These are phyloP conservation scores for Gambusia affinis DNA, from an alignment of 2,113 vertebrate genomes.

Conservation along the genomic window DNA sequence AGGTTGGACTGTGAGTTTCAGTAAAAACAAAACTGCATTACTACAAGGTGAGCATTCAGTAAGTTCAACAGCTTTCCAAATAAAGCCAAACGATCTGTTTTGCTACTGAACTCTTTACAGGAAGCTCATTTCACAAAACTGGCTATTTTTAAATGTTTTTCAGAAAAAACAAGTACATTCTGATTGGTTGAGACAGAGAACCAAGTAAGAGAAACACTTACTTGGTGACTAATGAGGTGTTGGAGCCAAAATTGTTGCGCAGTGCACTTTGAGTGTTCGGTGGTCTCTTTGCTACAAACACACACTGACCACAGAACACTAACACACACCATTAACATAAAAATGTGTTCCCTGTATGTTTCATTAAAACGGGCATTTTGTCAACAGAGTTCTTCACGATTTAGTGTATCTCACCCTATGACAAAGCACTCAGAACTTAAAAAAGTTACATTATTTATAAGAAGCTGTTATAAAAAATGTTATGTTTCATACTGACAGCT, in stretches of 20 bases:
- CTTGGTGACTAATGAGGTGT: conserved; percentile 32
- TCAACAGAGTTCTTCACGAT: neutral
- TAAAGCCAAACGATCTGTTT: conserved; percentile 8
- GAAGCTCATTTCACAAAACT: conserved; percentile 42
- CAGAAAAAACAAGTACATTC: conserved; percentile 48
- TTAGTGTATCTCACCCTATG: neutral
- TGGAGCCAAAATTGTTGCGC: conserved; percentile 11
- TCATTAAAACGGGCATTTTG: neutral
- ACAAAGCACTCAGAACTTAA: neutral
- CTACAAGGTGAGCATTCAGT: conserved; percentile 11
- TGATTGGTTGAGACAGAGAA: conserved; percentile 20
- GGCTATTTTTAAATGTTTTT: conserved; percentile 53
- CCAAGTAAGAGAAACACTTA: conserved; percentile 18
- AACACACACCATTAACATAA: neutral
- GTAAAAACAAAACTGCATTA: neutral
- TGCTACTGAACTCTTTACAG: conserved; percentile 14
- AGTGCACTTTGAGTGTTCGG: neutral
- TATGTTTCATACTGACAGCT: neutral
- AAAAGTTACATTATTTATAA: neutral
- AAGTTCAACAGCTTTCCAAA: conserved; percentile 2
- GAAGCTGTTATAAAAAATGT: neutral
- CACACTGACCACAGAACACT: neutral
- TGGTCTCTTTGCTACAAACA: neutral
- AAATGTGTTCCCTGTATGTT: neutral
- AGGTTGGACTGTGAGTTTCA: conserved; percentile 8